phyloP scores from a whole-genome alignment of 2,113 vertebrate species.

The Solenodon paradoxus region DNA sequence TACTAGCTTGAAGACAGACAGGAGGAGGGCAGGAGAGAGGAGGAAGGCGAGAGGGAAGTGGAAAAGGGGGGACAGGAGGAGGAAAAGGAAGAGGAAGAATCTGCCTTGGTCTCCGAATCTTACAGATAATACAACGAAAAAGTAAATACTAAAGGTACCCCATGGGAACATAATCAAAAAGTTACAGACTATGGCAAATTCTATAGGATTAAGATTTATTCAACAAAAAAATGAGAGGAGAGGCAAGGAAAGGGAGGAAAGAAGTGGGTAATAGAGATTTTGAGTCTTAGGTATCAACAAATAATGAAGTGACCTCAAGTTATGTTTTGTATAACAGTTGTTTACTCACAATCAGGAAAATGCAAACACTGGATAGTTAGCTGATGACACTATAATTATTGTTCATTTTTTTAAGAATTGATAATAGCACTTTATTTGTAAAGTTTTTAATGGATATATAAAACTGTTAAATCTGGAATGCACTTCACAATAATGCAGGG shows the following conservation, averaged over 20 bases:
- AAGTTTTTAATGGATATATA: background rate
- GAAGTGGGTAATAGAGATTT: background rate
- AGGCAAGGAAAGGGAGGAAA: background rate
- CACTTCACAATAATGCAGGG: background rate
- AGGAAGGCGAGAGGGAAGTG: background rate
- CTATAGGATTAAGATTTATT: background rate
- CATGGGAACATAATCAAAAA: background rate
- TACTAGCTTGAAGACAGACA: background rate
- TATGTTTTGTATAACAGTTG: background rate
- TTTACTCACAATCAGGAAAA: background rate
- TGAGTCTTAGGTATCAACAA: background rate
- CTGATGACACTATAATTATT: background rate
- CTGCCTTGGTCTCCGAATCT: no score
- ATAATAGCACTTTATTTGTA: background rate
- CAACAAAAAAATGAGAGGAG: background rate
- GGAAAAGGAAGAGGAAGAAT: background rate
- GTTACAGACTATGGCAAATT: background rate
- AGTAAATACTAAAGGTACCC: background rate
- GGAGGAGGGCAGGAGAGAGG: background rate
- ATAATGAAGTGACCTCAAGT: background rate
- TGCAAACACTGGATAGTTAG: background rate
- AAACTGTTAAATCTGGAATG: background rate
- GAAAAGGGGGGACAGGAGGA: background rate
- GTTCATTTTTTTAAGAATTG: background rate
- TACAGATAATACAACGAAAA: background rate